These are phyloP conservation scores for Merops nubicus DNA, from an alignment of 2,113 vertebrate species.

Conservation along the genomic window DNA sequence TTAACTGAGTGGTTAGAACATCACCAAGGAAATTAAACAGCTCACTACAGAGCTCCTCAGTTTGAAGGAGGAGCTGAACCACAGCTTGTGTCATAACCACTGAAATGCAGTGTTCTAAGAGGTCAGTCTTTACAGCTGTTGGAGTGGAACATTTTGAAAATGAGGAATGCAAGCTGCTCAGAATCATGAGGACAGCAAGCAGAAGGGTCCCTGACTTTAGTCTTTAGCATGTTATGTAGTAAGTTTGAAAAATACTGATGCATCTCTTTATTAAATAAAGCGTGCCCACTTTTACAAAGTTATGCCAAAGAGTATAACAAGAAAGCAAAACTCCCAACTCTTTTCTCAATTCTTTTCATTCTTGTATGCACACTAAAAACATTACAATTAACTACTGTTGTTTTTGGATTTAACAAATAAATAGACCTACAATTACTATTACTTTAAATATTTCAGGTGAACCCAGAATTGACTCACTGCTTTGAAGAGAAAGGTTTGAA, in stretches of 20 bases:
- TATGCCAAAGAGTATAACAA: not conserved
- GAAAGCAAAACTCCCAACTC: not conserved
- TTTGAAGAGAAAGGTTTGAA: conserved; percentile 80
- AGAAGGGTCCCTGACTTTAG: not conserved
- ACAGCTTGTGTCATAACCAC: not conserved
- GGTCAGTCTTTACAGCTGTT: not conserved
- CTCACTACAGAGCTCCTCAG: not conserved
- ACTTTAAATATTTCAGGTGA: conserved; percentile 72
- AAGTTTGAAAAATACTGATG: not conserved
- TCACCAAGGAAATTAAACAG: not conserved
- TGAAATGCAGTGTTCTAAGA: not conserved
- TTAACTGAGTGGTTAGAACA: not conserved
- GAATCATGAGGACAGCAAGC: not conserved
- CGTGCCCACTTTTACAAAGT: not conserved
- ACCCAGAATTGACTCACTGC: conserved; percentile 71
- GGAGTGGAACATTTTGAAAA: not conserved
- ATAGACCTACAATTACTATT: not conserved
- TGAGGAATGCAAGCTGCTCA: not conserved
- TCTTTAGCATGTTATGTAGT: not conserved
- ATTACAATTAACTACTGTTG: not conserved
- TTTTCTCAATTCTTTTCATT: not conserved
- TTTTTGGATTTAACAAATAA: not conserved
- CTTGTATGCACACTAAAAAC: not conserved
- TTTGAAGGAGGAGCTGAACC: not conserved
- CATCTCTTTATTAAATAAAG: not conserved